Percentiles rank a stretch among this genome's conserved stretches.
Evolutionary conservation across 2,797 vertebrate species (phyloP).

Genomic region (Gastrophryne carolinensis): DNA sequence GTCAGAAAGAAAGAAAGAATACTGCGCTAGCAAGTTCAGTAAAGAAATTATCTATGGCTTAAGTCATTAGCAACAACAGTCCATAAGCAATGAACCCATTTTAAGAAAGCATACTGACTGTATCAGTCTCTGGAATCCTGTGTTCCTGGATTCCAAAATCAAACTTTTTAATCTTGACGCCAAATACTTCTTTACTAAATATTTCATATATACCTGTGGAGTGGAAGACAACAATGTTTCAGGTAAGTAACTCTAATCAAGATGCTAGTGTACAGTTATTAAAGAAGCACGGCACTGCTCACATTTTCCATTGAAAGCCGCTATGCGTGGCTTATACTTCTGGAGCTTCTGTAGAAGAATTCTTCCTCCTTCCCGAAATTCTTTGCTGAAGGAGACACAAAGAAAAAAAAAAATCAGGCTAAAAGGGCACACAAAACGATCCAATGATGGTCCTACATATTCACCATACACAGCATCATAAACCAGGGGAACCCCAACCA

Average conservation of each 20-base stretch:
- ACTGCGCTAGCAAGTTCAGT: no score
- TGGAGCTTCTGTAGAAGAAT: conserved; percentile 96
- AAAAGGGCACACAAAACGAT: no score
- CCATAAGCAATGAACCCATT: no score
- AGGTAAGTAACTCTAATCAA: conserved; percentile 19
- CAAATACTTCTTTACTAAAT: conserved; percentile 97
- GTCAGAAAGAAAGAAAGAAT: no score
- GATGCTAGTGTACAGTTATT: neutral
- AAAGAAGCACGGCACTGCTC: conserved; percentile 51
- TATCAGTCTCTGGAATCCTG: conserved; percentile 86
- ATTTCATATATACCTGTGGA: conserved; percentile 95
- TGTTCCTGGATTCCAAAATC: conserved; percentile 96
- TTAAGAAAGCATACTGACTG: neutral
- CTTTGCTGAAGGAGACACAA: conserved; percentile 89
- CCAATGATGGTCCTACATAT: no score
- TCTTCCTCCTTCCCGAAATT: conserved; percentile 93
- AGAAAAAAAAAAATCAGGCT: no score
- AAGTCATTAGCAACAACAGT: no score
- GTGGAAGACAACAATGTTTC: conserved; percentile 48
- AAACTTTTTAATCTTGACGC: conserved; percentile 89
- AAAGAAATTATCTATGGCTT: no score
- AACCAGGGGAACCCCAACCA: no score
- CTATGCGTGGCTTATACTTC: conserved; percentile 91
- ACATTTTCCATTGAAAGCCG: conserved; percentile 96
- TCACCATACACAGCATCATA: no score